Conservation (phyloP, 2,888 invertebrate species). For the Herminia tarsipennalis region DNA sequence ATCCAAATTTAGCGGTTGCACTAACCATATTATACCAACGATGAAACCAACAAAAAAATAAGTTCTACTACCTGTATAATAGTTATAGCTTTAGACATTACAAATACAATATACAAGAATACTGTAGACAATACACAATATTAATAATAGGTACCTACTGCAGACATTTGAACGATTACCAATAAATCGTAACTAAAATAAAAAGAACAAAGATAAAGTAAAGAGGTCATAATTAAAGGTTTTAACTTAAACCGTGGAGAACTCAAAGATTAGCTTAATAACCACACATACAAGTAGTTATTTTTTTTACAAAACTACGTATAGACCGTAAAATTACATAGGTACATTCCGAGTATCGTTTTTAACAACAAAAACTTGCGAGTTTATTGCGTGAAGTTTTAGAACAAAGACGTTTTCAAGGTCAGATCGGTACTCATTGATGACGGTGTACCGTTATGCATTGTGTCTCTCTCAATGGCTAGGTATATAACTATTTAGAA, state of each 20-base stretch:
- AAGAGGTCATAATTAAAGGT: too few relatives aligned
- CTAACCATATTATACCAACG: too few relatives aligned
- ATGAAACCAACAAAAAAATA: too few relatives aligned
- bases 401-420: slow-evolving; percentile 33
- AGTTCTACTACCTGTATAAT: too few relatives aligned
- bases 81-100: too few relatives aligned
- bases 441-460: slow-evolving; percentile 32
- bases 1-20: too few relatives aligned
- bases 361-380: slow-evolving; percentile 21
- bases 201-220: too few relatives aligned
- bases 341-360: slow-evolving; percentile 16
- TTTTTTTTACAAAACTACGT: slow-evolving; percentile 1
- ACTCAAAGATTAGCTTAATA: neutral
- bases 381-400: slow-evolving; percentile 22
- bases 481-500: slow-evolving; percentile 26
- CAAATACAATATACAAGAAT: too few relatives aligned
- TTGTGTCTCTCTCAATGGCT: slow-evolving; percentile 31
- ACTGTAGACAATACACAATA: too few relatives aligned
- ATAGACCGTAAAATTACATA: slow-evolving; percentile 12
- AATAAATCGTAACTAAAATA: too few relatives aligned
- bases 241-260: neutral
- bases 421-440: slow-evolving; percentile 22
- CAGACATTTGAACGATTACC: too few relatives aligned
- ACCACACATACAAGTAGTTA: neutral
- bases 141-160: too few relatives aligned